Evolutionary conservation across 1,140 invertebrate species (phyloP).

Genomic region (Caenorhabditis tropicalis): DNA sequence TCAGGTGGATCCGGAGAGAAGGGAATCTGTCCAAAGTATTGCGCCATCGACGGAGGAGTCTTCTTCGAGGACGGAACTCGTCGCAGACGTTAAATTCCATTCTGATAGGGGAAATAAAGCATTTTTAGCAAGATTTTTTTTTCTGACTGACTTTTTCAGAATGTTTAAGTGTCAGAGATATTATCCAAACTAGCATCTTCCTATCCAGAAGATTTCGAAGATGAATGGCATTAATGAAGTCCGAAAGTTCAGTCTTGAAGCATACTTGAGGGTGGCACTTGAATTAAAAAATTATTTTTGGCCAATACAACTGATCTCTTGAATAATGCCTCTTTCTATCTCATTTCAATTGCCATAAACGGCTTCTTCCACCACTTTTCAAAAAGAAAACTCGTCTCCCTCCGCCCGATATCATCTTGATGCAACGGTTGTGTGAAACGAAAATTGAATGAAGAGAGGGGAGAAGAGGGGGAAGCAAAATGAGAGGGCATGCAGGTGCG

Average conservation of each 20-base stretch:
- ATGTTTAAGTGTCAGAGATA: too few species aligned
- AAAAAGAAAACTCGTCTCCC: neutral
- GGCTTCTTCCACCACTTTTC: neutral
- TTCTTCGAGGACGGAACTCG: constrained; percentile 69
- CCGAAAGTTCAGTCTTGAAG: too few species aligned
- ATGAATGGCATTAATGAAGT: too few species aligned
- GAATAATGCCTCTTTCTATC: too few species aligned
- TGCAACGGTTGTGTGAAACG: neutral
- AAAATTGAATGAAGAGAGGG: neutral
- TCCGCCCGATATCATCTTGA: constrained; percentile 6
- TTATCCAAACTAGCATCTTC: too few species aligned
- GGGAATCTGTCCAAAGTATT: constrained; percentile 69
- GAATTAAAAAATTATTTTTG: too few species aligned
- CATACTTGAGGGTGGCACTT: too few species aligned
- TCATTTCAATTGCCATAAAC: neutral
- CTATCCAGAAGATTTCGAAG: too few species aligned
- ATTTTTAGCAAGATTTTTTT: too few species aligned
- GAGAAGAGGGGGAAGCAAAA: neutral
- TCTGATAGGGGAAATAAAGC: constrained; percentile 5
- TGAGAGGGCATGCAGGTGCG: neutral
- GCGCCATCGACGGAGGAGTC: constrained; percentile 68
- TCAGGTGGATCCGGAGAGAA: neutral
- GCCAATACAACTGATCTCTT: too few species aligned
- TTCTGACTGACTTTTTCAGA: too few species aligned
- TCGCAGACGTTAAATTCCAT: constrained; percentile 29